Conservation (phyloP, 2,113 vertebrate genomes). For the Hyaena hyaena region DNA sequence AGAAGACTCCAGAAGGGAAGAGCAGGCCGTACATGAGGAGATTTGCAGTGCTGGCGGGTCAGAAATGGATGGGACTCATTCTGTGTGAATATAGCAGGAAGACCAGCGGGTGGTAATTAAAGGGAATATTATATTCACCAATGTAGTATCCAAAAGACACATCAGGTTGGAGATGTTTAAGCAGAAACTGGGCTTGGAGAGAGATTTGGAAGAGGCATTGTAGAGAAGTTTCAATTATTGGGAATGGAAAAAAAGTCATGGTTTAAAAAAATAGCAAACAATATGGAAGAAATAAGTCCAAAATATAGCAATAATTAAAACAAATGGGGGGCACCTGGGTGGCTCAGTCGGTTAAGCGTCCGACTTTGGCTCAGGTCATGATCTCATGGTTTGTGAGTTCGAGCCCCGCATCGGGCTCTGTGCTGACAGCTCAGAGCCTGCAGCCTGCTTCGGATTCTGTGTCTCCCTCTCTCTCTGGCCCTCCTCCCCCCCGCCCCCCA, state of each 20-base stretch:
- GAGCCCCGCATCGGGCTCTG: too few relatives aligned
- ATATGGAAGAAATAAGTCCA: not conserved
- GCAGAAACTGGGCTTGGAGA: not conserved
- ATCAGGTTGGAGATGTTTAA: too few relatives aligned
- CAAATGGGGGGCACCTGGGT: not conserved
- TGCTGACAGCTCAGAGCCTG: too few relatives aligned
- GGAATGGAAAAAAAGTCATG: not conserved
- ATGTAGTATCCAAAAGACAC: not conserved
- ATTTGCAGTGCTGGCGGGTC: fast-evolving
- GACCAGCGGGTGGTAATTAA: not conserved
- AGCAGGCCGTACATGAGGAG: fast-evolving
- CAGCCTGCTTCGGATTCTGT: too few relatives aligned
- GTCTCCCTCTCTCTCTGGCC: too few relatives aligned
- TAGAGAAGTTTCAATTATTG: not conserved
- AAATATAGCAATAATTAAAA: not conserved
- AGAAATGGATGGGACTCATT: fast-evolving
- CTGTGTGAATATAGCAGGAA: fast-evolving
- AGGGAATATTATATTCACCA: not conserved
- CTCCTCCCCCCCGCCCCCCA: too few relatives aligned
- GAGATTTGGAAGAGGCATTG: not conserved
- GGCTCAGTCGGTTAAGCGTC: too few relatives aligned
- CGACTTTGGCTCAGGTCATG: too few relatives aligned
- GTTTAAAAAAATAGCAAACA: not conserved
- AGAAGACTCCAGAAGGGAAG: not conserved
- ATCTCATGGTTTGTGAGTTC: too few relatives aligned